Evolutionary conservation across 64 coral and sea anemone species (phyloP), one percentile per base, ranked within the genome.

Genomic region (Pachyseris speciosa): DNA sequence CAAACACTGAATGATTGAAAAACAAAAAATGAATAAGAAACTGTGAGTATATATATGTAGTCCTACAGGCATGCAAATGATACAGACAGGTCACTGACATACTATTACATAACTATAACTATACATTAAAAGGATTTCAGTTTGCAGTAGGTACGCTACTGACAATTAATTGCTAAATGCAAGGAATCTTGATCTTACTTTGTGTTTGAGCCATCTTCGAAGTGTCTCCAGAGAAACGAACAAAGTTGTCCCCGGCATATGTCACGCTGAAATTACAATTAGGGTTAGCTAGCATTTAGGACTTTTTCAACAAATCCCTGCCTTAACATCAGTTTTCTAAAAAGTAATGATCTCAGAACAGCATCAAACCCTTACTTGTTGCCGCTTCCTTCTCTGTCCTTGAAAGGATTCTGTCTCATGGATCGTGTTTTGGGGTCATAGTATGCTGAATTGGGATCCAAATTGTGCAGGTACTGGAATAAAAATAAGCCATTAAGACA

Each of bases 341-440:
- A 41, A 0, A 75, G 20, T 41, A 38, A 40, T 38, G 15, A 0
- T 75, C 22, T 42, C 16, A 75, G 16, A 39, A 75, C 0, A 8
- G 12, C 4, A 25, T 26, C 17, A 68, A 15, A 11, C 9, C 4
- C 93, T 76, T 85, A 94, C 93, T 85, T 52, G 38, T 83, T 92
- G 38, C 29, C 72, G 50, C 38, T 85, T 63, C 72, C 85, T 26
- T 99, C 97, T 50, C 80, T 83, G 4, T 93, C 93, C 52, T 89
- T 89, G 39, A 99, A 86, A 29, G 97, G 97, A 26, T 99, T 99
- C 16, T 95, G 64, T 92, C 97, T 93, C 97, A 99, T 99, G 33
- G 97, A 99, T 47, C 97, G 86, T 34, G 97, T 99, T 86, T 99
- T 99, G 0, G 97, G 97, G 81, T 99, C 97, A 69, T 99, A 99